These are phyloP conservation scores for Isichthys henryi DNA, from an alignment of 2,113 vertebrate species.

Conservation along the genomic window DNA sequence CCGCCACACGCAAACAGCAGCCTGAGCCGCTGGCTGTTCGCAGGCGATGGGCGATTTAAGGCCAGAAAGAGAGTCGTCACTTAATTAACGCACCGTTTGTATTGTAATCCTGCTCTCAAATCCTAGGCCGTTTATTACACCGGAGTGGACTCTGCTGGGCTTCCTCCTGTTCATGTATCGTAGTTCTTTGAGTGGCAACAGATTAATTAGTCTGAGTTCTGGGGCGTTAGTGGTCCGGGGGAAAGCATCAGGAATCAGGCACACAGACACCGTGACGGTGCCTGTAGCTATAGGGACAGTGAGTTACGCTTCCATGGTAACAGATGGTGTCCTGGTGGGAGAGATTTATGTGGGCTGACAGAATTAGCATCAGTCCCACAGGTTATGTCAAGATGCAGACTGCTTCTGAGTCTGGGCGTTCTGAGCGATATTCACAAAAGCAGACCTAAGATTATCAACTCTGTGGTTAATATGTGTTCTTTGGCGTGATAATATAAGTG, in stretches of 20 bases:
- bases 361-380: not conserved
- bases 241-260: not conserved
- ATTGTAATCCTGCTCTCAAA: not conserved
- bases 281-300: not conserved
- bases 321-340: not conserved
- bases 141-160: not conserved
- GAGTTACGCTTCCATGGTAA: not conserved
- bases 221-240: not conserved
- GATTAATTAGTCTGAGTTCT: not conserved
- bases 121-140: not conserved
- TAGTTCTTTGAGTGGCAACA: not conserved
- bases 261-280: not conserved
- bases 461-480: not conserved
- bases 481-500: not conserved
- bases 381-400: not conserved
- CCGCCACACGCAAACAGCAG: not conserved
- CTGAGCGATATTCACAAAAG: not conserved
- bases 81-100: not conserved
- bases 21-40: not conserved
- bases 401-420: not conserved
- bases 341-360: not conserved
- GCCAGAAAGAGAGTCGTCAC: not conserved
- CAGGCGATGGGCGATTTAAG: not conserved
- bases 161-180: not conserved
- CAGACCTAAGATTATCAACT: not conserved